These are phyloP conservation scores for Ondatra zibethicus DNA, from an alignment of 2,113 vertebrate genomes.

Conservation along the genomic window DNA sequence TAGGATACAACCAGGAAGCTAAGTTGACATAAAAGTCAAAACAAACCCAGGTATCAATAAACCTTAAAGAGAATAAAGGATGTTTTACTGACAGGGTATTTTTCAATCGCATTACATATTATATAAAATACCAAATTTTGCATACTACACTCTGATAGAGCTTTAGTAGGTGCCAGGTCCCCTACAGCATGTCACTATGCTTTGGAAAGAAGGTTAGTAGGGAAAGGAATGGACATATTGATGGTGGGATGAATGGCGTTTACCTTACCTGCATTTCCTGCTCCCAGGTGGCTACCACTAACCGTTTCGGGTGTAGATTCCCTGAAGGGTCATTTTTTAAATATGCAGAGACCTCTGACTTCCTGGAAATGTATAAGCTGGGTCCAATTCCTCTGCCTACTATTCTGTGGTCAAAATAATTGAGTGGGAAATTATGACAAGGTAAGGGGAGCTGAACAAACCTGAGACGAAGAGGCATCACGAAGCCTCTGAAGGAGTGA, in stretches of 20 bases:
- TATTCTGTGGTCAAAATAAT: not conserved
- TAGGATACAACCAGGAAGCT: not conserved
- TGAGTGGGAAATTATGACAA: not conserved
- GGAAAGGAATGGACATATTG: not conserved
- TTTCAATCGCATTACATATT: conserved; percentile 30
- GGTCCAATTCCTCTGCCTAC: not conserved
- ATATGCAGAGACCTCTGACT: not conserved
- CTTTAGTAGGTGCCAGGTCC: not conserved
- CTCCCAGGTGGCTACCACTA: not conserved
- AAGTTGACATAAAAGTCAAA: not conserved
- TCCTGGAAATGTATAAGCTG: not conserved
- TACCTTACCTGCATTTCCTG: not conserved
- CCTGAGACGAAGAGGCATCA: not conserved
- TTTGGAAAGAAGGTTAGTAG: not conserved
- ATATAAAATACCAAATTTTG: not conserved
- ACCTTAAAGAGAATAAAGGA: not conserved
- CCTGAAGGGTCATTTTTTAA: not conserved
- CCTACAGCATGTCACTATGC: not conserved
- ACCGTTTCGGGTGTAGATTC: not conserved
- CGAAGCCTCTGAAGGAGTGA: not conserved
- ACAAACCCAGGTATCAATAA: not conserved
- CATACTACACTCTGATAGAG: not conserved
- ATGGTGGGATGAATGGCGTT: not conserved
- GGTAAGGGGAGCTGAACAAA: not conserved
- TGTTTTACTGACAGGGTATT: not conserved